These are phyloP conservation scores for Orthosia gracilis DNA, from an alignment of 2,888 invertebrate genomes.

Conservation along the genomic window DNA sequence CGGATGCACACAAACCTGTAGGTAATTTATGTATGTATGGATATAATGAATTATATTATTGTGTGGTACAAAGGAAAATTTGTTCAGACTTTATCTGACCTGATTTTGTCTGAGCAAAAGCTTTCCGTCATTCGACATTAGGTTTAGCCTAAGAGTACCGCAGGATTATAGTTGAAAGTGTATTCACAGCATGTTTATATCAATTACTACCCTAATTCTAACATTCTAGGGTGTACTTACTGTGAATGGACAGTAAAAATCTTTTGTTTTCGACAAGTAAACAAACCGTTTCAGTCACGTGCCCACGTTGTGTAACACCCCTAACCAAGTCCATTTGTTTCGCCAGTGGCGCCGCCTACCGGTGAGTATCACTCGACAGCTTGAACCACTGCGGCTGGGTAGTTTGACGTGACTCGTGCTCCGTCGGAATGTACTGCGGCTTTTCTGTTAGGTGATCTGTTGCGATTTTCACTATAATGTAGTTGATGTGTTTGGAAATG, in stretches of 20 bases:
- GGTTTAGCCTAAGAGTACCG: too few relatives aligned
- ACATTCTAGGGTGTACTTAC: too few relatives aligned
- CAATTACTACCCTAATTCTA: neutral
- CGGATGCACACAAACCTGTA: neutral
- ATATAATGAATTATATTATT: too few relatives aligned
- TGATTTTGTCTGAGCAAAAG: too few relatives aligned
- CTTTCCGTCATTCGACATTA: too few relatives aligned
- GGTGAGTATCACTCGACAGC: constrained; percentile 8
- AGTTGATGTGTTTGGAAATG: too few relatives aligned
- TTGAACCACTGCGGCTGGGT: constrained; percentile 17
- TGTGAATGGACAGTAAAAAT: too few relatives aligned
- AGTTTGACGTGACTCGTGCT: constrained; percentile 2
- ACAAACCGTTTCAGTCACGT: constrained; percentile 1
- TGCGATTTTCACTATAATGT: too few relatives aligned
- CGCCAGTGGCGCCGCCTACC: constrained; percentile 5
- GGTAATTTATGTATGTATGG: too few relatives aligned
- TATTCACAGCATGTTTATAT: neutral
- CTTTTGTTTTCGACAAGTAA: neutral
- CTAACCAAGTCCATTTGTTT: constrained; percentile 8
- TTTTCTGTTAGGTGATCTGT: neutral
- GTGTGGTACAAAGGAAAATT: too few relatives aligned
- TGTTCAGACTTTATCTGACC: too few relatives aligned
- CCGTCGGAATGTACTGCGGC: neutral
- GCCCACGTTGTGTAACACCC: neutral
- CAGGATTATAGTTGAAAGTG: too few relatives aligned